These are phyloP conservation scores for Perizoma affinitatum DNA, from an alignment of 2,888 invertebrate genomes.

Conservation along the genomic window DNA sequence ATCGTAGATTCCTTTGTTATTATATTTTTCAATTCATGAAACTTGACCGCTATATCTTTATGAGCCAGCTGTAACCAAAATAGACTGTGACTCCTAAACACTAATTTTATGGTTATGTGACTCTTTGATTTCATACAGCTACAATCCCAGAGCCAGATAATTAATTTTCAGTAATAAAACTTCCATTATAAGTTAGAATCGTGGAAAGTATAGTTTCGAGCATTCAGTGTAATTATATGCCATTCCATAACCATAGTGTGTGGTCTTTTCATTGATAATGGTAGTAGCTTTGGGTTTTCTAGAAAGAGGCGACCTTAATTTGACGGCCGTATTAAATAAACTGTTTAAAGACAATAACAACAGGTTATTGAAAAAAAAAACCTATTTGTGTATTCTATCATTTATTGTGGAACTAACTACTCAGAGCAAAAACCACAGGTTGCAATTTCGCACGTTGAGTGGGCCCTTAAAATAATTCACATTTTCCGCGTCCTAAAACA, in stretches of 20 bases:
- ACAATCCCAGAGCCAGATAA: conserved; percentile 55
- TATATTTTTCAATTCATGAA: no score
- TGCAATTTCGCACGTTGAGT: no score
- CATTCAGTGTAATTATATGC: conserved; percentile 45
- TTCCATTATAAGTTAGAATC: conserved; percentile 41
- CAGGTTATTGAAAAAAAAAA: no score
- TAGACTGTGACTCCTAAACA: conserved; percentile 55
- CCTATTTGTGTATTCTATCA: no score
- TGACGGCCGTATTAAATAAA: background rate
- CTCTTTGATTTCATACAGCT: conserved; percentile 62
- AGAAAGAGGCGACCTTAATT: conserved; percentile 1
- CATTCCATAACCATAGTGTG: conserved; percentile 44
- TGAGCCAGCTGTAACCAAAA: background rate
- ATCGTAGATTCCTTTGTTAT: no score
- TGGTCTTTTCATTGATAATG: conserved; percentile 43
- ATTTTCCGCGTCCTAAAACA: no score
- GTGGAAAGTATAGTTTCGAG: conserved; percentile 36
- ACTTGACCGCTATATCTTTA: no score
- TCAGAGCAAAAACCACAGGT: no score
- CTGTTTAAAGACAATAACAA: no score
- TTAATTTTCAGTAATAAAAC: conserved; percentile 62
- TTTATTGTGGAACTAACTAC: no score
- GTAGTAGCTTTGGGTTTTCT: conserved; percentile 2
- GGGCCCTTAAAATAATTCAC: no score
- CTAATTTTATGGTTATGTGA: conserved; percentile 71